Evolutionary conservation across 2,797 vertebrate species (phyloP).

Genomic region (Avahi laniger): DNA sequence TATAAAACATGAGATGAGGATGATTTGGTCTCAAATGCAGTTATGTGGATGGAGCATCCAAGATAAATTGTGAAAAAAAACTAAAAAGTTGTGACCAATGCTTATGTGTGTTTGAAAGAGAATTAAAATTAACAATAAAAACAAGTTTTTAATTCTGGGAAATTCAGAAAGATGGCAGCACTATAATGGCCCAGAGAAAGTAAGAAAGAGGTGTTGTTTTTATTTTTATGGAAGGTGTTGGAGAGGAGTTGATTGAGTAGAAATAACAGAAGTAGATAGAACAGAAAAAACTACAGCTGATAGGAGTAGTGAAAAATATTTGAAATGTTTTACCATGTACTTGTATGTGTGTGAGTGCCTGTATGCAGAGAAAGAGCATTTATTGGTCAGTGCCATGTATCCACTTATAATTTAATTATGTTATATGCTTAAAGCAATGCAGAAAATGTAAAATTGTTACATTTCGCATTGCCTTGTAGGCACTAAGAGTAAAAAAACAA

Average conservation of each 20-base stretch:
- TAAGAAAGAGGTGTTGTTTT: neutral
- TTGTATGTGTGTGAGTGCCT: neutral
- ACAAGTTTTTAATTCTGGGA: neutral
- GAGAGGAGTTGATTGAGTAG: neutral
- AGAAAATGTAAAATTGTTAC: neutral
- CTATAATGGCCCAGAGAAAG: neutral
- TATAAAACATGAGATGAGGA: neutral
- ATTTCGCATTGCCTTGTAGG: neutral
- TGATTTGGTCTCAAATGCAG: neutral
- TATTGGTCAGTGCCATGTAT: too few relatives aligned
- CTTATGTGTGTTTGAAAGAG: neutral
- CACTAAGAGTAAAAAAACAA: neutral
- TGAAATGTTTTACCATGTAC: neutral
- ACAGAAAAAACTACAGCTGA: neutral
- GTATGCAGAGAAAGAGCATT: neutral
- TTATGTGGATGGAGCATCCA: neutral
- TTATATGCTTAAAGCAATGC: neutral
- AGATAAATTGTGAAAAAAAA: neutral
- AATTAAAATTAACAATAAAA: neutral
- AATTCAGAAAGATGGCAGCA: neutral
- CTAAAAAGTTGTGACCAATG: neutral
- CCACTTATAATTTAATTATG: neutral
- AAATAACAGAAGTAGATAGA: neutral
- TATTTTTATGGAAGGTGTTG: neutral
- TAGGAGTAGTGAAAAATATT: neutral